These are phyloP conservation scores for Trissolcus basalis DNA, from an alignment of 1,140 invertebrate species.

Conservation along the genomic window DNA sequence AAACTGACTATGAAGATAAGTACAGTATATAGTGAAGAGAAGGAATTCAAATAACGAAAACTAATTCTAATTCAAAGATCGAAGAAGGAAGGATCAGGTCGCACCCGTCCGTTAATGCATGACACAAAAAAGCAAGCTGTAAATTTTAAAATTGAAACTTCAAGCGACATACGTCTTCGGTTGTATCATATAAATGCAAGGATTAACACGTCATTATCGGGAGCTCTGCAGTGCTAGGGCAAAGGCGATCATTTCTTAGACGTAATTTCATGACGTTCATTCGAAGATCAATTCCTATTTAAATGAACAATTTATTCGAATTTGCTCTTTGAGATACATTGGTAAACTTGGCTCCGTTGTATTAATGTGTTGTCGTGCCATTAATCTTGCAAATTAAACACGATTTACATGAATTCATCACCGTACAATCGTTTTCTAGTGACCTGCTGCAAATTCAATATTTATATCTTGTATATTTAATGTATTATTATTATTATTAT, in stretches of 20 bases:
- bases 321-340: conserved; percentile 45
- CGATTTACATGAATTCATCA: conserved; percentile 30
- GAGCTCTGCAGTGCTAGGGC: not conserved
- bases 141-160: too few relatives aligned
- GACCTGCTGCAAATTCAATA: conserved; percentile 30
- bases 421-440: conserved; percentile 37
- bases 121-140: conserved; percentile 45
- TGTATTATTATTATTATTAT: conserved; percentile 27
- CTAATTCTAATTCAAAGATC: conserved; percentile 8
- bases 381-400: conserved; percentile 40
- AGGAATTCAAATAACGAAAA: conserved; percentile 14
- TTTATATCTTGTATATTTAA: conserved; percentile 38
- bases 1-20: conserved; percentile 48
- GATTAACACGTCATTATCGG: not conserved
- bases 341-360: conserved; percentile 27
- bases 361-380: conserved; percentile 48
- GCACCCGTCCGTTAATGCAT: conserved; percentile 51
- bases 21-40: conserved; percentile 37
- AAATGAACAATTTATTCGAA: conserved; percentile 14
- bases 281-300: conserved; percentile 21
- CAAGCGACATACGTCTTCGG: too few relatives aligned
- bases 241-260: conserved; percentile 34
- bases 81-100: conserved; percentile 47
- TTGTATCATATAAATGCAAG: too few relatives aligned
- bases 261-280: conserved; percentile 45